Conservation (phyloP, 1,140 invertebrate species). For the Batillaria attramentaria region DNA sequence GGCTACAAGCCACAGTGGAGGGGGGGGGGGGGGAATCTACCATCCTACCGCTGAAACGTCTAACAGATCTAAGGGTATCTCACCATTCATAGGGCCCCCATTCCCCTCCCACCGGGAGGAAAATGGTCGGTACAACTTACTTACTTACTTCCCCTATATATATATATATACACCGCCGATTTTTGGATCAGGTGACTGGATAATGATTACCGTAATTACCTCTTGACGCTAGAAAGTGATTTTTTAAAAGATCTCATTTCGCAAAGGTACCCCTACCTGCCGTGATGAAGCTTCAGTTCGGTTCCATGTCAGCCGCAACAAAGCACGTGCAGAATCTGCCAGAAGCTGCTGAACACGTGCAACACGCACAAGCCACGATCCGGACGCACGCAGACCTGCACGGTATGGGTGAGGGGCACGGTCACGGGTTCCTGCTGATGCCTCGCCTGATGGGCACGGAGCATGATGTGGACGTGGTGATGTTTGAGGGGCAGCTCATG, state of each 20-base stretch:
- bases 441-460: slow-evolving; percentile 46
- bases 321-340: slow-evolving; percentile 39
- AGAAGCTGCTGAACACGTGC: slow-evolving; percentile 32
- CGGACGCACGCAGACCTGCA: slow-evolving; percentile 37
- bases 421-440: slow-evolving; percentile 48
- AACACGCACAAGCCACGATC: slow-evolving; percentile 27
- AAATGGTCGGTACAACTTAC: no score
- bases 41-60: no score
- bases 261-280: slow-evolving; percentile 36
- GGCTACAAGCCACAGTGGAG: no score
- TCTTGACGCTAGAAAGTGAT: no score
- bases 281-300: slow-evolving; percentile 51
- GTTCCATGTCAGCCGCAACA: slow-evolving; percentile 50
- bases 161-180: no score
- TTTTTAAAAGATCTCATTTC: not conserved
- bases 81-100: no score
- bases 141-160: no score
- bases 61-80: no score
- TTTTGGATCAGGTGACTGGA: no score
- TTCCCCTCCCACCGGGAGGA: no score
- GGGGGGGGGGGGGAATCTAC: no score
- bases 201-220: no score
- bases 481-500: slow-evolving; percentile 47
- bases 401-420: slow-evolving; percentile 47
- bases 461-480: slow-evolving; percentile 52